Conservation (phyloP, 1,140 invertebrate genomes). For the Epicauta chinensis region DNA sequence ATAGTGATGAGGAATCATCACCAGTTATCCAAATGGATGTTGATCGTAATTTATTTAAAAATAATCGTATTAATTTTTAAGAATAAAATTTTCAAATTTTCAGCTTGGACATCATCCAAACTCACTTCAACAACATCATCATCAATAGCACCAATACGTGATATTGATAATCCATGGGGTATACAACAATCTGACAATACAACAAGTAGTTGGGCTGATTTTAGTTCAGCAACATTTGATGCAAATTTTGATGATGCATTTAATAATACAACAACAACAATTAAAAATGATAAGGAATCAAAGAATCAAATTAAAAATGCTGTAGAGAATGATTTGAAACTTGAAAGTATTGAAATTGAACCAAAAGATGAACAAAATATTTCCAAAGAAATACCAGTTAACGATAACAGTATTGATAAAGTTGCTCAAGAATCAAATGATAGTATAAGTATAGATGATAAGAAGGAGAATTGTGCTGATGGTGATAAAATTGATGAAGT, state of each 20-base stretch:
- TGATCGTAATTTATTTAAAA: slow-evolving; percentile 33
- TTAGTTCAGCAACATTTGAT: slow-evolving; percentile 31
- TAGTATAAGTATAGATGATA: slow-evolving; percentile 3
- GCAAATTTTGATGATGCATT: slow-evolving; percentile 20
- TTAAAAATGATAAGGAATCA: slow-evolving; percentile 19
- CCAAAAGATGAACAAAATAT: slow-evolving; percentile 4
- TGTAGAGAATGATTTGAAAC: slow-evolving; percentile 5
- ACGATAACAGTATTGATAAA: slow-evolving; percentile 19
- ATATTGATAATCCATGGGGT: slow-evolving; percentile 29
- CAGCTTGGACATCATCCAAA: slow-evolving; percentile 35
- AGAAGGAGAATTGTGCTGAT: slow-evolving; percentile 1
- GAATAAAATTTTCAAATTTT: slow-evolving; percentile 10
- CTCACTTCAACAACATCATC: neutral
- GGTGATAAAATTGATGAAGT: neutral
- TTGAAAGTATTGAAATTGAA: slow-evolving; percentile 8
- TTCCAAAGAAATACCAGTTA: neutral
- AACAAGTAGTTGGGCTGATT: slow-evolving; percentile 34
- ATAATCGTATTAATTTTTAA: slow-evolving; percentile 4
- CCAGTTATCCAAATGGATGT: slow-evolving; percentile 33
- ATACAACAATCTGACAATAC: slow-evolving; percentile 3
- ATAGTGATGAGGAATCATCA: slow-evolving; percentile 36
- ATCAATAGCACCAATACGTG: too few relatives aligned
- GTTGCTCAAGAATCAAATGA: slow-evolving; percentile 20
- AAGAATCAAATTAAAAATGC: slow-evolving; percentile 4
- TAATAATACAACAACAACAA: slow-evolving; percentile 4